Evolutionary conservation across 2,113 vertebrate species (phyloP).

Genomic region (Nycticebus coucang): DNA sequence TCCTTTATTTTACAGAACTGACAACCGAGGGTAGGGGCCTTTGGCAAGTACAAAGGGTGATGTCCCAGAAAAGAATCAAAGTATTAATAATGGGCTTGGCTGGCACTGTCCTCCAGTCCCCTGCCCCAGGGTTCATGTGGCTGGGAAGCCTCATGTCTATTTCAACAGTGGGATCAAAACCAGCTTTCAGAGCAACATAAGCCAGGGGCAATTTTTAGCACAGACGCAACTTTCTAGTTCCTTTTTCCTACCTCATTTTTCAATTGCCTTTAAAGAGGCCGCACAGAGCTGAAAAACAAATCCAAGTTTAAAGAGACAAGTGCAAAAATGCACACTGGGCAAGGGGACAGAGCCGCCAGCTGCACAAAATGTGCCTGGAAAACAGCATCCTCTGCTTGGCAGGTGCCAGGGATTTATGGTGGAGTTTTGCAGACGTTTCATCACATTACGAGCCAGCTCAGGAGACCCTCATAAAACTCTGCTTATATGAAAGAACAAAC

Average conservation of each 20-base stretch:
- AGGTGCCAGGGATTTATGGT: conserved; percentile 71
- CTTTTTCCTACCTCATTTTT: conserved; percentile 74
- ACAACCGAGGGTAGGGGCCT: conserved; percentile 34
- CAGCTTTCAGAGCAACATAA: conserved; percentile 47
- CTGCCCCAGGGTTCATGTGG: neutral
- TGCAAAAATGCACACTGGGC: conserved; percentile 79
- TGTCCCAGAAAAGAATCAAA: conserved; percentile 61
- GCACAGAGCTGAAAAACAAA: conserved; percentile 75
- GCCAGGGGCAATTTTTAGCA: conserved; percentile 73
- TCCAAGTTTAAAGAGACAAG: conserved; percentile 81
- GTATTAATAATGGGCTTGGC: neutral
- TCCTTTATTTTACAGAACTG: conserved; percentile 66
- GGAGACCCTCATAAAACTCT: conserved; percentile 79
- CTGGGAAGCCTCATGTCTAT: conserved; percentile 68
- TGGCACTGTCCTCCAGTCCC: conserved; percentile 5
- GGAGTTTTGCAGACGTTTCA: conserved; percentile 66
- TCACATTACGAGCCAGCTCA: conserved; percentile 69
- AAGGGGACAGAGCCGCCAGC: conserved; percentile 76
- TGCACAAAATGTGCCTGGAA: conserved; percentile 75
- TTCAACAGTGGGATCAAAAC: conserved; percentile 66
- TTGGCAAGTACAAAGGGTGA: conserved; percentile 59
- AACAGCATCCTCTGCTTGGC: conserved; percentile 57
- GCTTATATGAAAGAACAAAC: conserved; percentile 77
- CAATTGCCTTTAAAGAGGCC: conserved; percentile 78
- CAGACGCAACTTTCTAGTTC: conserved; percentile 78